Percentiles rank a stretch among this genome's conserved stretches.
Conservation (phyloP, 92 coral and sea anemone species). For the Siderastrea radians region DNA sequence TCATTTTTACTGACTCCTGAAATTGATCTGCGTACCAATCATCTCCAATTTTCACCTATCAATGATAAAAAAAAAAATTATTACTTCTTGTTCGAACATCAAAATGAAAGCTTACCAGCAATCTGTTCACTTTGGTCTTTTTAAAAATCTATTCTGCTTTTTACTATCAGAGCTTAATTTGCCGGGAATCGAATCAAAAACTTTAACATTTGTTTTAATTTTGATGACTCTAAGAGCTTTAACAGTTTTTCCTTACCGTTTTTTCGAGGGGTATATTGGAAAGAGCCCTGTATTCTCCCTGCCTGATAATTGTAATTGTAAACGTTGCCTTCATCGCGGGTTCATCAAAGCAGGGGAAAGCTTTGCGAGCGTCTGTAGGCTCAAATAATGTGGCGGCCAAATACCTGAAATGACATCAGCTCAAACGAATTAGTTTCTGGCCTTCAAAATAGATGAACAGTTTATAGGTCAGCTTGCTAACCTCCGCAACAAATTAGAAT, state of each 20-base stretch:
- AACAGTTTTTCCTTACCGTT: constrained; percentile 20
- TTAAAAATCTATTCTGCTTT: no score
- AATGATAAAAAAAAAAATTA: background rate
- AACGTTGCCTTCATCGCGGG: constrained; percentile 91
- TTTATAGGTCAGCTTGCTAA: no score
- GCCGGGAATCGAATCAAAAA: no score
- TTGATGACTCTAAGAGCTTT: background rate
- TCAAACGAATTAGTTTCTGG: no score
- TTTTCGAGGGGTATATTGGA: constrained; percentile 84
- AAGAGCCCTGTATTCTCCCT: constrained; percentile 65
- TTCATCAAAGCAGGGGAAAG: constrained; percentile 92
- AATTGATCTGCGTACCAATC: constrained; percentile 60
- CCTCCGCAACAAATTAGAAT: no score
- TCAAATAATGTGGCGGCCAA: constrained; percentile 91
- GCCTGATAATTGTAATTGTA: constrained; percentile 81
- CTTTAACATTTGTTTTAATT: no score
- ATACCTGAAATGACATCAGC: constrained; percentile 37
- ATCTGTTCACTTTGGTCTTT: no score
- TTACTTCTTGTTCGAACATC: no score
- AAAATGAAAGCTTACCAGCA: no score
- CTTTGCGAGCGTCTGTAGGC: constrained; percentile 81
- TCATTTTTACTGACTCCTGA: constrained; percentile 68
- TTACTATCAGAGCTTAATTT: no score
- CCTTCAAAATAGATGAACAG: no score
- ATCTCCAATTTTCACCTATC: constrained; percentile 13